Base-by-base conservation (phyloP, 2,113 vertebrate species). In the Erythrolamprus reginae region DNA sequence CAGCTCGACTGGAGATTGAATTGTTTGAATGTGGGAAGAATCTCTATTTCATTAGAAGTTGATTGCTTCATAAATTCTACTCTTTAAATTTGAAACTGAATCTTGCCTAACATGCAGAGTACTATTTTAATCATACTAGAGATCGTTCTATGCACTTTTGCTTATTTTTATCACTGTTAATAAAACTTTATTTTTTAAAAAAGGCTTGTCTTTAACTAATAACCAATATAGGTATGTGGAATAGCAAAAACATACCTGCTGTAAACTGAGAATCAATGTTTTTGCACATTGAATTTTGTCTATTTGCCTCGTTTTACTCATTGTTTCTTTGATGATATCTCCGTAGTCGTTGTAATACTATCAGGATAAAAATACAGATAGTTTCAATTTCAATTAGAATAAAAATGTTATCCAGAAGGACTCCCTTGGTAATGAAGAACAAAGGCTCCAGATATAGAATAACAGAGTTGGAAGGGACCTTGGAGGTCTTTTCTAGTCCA, bases 231-330 rank as follows among this genome's bases (percentile, higher is more conserved):
- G 19, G 4, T 58, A n/a, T 13, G 77, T 84, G 53, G 15, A 56
- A 24, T 13, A 55, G 48, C 0, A 3, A 61, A 42, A 58, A 82
- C 98, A 96, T 96, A 99, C 99, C 98, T 99, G 98, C 95, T 99
- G 99, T 95, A 99, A 97, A 96, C 99, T 99, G 96, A 99, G 98
- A 96, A 99, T 99, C 94, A 99, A 98, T 0, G 99, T 99, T 97
- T 99, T 99, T 96, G 99, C 99, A 98, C 99, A 99, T 82, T 99
- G 99, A 95, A 99, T 99, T 97, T 99, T 99, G 96, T 99, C 99
- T 86, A 99, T 99, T 95, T 99, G 99, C 93, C 99, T 97, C 77
- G 99, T 99, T 97, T 99, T 99, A 96, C 99, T 99, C 99, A 99
- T 99, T 0, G 99, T 99, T 97, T 99, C 99, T 97, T 99, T 99